Base-by-base conservation (phyloP, 2,113 vertebrate species). In the Meleagris gallopavo region DNA sequence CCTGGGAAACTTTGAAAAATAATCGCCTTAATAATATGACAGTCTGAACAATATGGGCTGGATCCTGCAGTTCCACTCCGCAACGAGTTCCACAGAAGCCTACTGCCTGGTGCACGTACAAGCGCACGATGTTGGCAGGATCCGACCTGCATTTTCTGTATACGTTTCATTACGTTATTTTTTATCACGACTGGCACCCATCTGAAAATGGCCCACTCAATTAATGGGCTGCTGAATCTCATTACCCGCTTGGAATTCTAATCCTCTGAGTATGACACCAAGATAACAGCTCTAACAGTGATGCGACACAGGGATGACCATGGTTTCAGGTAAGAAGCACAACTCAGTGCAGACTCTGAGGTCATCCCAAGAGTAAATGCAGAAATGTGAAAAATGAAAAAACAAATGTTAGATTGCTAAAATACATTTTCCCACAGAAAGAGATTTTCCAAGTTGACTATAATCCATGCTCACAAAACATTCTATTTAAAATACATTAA, bases 1-100 rank as follows among this genome's bases (percentile, higher is more conserved):
- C 80, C 69, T 50, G 73, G 58, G 95, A 89, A 93, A 89, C 85
- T 86, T 74, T 72, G 95, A 95, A 96, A 95, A 79, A 94, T 87
- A 91, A 95, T 83, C 10, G 2, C 55, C 41, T 77, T 64, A 62
- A 90, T 77, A 91, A 87, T 70, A 91, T 30, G 75, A 93, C 72
- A 69, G 62, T 54, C 86, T 72, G 76, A 91, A 83, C 65, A 91
- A 95, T 94, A 78, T 75, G 80, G 72, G 88, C 93, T 73, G 46
- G 91, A 94, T 91, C 75, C 85, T 77, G 79, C 48, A 2, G 55
- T 65, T 72, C 78, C 80, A 64, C 81, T 46, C 41, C 1, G 7
- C 2, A 21, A 57, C 50, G 55, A 73, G 75, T 62, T 11, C 40
- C 1, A 2, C 75, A 0, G 0, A 36, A 70, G 67, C 74, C 32